A percentile compares a stretch with the other conserved stretches of the same genome.
Evolutionary conservation across 1,140 invertebrate species (phyloP).

Genomic region (Zaprionus inermis): DNA sequence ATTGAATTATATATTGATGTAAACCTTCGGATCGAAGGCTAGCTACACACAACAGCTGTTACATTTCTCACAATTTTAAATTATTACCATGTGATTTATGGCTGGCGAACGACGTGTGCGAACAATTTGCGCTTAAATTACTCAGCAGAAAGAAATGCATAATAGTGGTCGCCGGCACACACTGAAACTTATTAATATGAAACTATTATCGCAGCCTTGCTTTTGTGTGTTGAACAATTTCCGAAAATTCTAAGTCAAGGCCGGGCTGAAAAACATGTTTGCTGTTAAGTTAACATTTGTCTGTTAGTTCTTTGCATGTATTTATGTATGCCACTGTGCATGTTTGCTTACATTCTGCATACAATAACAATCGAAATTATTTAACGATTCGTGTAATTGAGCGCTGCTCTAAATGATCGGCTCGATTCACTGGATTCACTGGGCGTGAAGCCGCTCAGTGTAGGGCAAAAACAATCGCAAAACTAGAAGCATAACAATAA

Average conservation of each 20-base stretch:
- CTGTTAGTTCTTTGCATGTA: slow-evolving; percentile 14
- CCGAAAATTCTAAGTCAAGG: not conserved
- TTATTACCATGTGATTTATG: slow-evolving; percentile 43
- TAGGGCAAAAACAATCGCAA: not conserved
- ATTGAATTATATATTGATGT: slow-evolving; percentile 21
- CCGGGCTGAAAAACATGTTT: not conserved
- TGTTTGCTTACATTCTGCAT: not conserved
- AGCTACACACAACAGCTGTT: slow-evolving; percentile 32
- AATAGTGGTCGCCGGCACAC: not conserved
- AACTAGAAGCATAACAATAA: slow-evolving; percentile 7
- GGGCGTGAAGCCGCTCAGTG: slow-evolving; percentile 21
- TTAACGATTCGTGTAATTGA: slow-evolving; percentile 55
- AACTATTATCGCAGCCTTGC: slow-evolving; percentile 12
- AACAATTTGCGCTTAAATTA: slow-evolving; percentile 51
- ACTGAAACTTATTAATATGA: slow-evolving; percentile 2
- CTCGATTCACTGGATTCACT: slow-evolving; percentile 27
- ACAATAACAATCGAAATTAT: slow-evolving; percentile 36
- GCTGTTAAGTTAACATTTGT: slow-evolving; percentile 21
- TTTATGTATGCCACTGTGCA: not conserved
- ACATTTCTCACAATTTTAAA: slow-evolving; percentile 45
- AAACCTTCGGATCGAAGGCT: slow-evolving; percentile 12
- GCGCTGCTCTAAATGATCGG: slow-evolving; percentile 45
- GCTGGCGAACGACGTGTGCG: slow-evolving; percentile 23
- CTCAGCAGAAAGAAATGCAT: slow-evolving; percentile 4
- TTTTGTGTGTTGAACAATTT: not conserved